A percentile compares a stretch with the other conserved stretches of the same genome.
phyloP scores from a whole-genome alignment of 1,140 invertebrate species.

The Eriosoma lanigerum region DNA sequence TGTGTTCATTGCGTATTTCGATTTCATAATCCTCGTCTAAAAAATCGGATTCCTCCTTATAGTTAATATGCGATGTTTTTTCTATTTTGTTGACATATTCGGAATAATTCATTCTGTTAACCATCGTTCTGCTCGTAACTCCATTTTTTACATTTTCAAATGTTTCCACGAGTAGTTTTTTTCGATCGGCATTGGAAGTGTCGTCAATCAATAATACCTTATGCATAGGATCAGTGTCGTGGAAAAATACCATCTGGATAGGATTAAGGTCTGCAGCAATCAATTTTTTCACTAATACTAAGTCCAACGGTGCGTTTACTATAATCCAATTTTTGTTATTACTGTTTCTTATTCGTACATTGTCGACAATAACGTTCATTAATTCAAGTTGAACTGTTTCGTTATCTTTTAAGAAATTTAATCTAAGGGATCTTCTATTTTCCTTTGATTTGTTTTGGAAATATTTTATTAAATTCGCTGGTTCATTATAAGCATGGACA shows the following conservation, averaged over 20 bases:
- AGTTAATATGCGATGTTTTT: background rate
- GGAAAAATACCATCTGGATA: constrained; percentile 10
- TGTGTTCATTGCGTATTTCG: background rate
- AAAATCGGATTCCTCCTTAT: background rate
- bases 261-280: background rate
- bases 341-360: background rate
- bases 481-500: background rate
- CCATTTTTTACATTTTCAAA: background rate
- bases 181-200: background rate
- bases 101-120: background rate
- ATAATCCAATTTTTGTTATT: constrained; percentile 22
- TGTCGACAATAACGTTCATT: background rate
- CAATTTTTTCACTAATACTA: background rate
- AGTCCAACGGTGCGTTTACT: constrained; percentile 10
- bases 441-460: background rate
- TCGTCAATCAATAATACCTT: background rate
- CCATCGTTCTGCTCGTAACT: background rate
- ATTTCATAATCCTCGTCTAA: background rate
- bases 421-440: background rate
- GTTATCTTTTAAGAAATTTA: background rate
- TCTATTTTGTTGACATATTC: constrained; percentile 4
- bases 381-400: background rate
- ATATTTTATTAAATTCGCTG: background rate
- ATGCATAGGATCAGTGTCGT: background rate
- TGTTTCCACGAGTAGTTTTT: background rate